Base-by-base conservation (phyloP, 2,888 invertebrate species). In the Epinotia brunnichana region DNA sequence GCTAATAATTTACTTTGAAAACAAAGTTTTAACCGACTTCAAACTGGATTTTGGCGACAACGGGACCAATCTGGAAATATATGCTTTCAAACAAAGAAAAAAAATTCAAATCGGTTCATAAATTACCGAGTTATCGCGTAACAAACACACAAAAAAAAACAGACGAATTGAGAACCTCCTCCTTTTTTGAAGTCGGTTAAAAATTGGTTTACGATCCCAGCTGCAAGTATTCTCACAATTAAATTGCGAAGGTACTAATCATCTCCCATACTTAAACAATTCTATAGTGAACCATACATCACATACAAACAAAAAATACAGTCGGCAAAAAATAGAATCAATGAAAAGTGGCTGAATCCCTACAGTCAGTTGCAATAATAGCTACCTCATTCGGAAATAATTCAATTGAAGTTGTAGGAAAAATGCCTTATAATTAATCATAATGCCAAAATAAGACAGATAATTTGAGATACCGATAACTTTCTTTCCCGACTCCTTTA, bases 241-340 rank as follows among this genome's bases (percentile, higher is more conserved):
- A 48, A 44, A 13, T 3, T n/a, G 44, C n/a, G 44, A 44, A 44
- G 41, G 44, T 48, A n/a, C 3, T 44, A n/a, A 48, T n/a, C 15
- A 2, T 57, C 24, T 29, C 29, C 0, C 29, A 24, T 5, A 29
- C 7, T 4, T 11, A 11, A 5, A 35, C 59, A 29, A 35, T 17
- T 24, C 17, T 41, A 59, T 3, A 57, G 17, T 41, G n/a, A 35
- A 51, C 13, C 35, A 17, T 21, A 66, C 66, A 66, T 66, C 54
- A 66, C 66, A 56, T 66, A 24, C 10, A 66, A 54, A 66, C 51
- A 29, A 63, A 39, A 53, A 21, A 11, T 15, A 48, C 48, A 48
- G n/a, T 62, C 41, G n/a, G 62, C 48, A 48, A 62, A n/a, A 62
- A 63, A 48, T n/a, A 3, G 15, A 44, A 5, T 2, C 17, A 61